Evolutionary conservation across 2,113 vertebrate species (phyloP).

Genomic region (Oophaga pumilio): DNA sequence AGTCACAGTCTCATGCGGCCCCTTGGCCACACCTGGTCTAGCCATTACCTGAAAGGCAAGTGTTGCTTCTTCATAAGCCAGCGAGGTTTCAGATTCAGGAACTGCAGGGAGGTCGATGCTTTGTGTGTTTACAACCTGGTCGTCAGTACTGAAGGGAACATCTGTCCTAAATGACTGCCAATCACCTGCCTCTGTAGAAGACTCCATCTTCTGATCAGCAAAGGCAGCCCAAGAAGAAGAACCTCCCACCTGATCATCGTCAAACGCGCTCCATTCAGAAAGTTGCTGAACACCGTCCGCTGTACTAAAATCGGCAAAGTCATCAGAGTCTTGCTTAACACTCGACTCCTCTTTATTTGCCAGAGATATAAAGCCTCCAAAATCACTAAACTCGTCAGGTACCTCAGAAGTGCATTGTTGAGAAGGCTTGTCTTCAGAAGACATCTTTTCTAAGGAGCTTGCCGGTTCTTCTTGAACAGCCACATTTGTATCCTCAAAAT

Average conservation of each 20-base stretch:
- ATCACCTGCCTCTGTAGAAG: constrained; percentile 70
- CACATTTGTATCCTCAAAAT: constrained; percentile 69
- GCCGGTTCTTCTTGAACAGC: constrained; percentile 64
- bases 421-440: background rate
- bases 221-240: constrained; percentile 80
- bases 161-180: constrained; percentile 74
- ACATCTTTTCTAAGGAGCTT: constrained; percentile 59
- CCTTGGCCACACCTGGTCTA: too few species aligned
- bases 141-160: constrained; percentile 58
- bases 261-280: constrained; percentile 84
- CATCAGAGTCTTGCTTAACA: constrained; percentile 82
- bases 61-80: constrained; percentile 68
- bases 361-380: constrained; percentile 74
- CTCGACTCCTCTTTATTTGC: constrained; percentile 69
- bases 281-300: constrained; percentile 71
- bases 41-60: constrained; percentile 75
- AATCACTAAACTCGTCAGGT: constrained; percentile 67
- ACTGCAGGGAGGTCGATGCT: constrained; percentile 63
- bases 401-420: constrained; percentile 62
- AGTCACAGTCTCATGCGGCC: too few species aligned
- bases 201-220: constrained; percentile 71
- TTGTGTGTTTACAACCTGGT: constrained; percentile 64
- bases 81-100: constrained; percentile 64
- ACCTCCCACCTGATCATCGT: constrained; percentile 71
- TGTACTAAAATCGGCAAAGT: constrained; percentile 94